phyloP scores from a whole-genome alignment of 2,888 invertebrate species.

The Gryllus longicercus region DNA sequence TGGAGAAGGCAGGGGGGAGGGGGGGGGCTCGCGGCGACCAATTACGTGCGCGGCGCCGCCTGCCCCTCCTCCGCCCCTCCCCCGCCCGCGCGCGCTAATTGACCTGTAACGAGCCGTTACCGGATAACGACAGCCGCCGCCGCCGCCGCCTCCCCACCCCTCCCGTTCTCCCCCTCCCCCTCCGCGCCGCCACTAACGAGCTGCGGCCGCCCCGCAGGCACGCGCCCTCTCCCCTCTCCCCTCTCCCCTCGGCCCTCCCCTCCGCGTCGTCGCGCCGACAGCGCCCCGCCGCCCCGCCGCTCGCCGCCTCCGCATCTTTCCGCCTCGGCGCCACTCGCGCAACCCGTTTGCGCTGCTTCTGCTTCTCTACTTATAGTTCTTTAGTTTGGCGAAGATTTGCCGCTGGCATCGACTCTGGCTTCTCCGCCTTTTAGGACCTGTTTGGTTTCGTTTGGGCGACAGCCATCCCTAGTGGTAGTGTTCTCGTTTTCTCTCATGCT shows the following conservation, averaged over 20 bases:
- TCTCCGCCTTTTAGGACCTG: too few relatives aligned
- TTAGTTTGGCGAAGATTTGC: too few relatives aligned
- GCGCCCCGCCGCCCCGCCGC: too few relatives aligned
- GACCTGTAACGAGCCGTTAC: neutral
- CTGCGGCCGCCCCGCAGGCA: slow-evolving; percentile 6
- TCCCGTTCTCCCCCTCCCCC: neutral
- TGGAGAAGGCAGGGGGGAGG: neutral
- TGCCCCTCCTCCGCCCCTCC: neutral
- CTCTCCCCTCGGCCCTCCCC: neutral
- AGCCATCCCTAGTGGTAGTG: too few relatives aligned
- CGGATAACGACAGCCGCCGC: slow-evolving; percentile 17
- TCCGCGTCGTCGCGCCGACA: neutral
- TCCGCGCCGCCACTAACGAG: neutral
- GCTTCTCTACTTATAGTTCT: too few relatives aligned
- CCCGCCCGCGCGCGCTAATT: neutral
- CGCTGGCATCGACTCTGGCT: too few relatives aligned
- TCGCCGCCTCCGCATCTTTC: too few relatives aligned
- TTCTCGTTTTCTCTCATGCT: too few relatives aligned
- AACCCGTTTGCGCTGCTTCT: too few relatives aligned
- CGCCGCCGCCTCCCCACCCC: neutral
- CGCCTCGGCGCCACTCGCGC: too few relatives aligned
- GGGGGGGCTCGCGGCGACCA: neutral
- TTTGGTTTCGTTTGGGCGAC: too few relatives aligned
- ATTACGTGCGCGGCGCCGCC: neutral
- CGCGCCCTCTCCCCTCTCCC: neutral